Evolutionary conservation across 2,888 invertebrate species (phyloP).

Genomic region (Eilema griseolum): DNA sequence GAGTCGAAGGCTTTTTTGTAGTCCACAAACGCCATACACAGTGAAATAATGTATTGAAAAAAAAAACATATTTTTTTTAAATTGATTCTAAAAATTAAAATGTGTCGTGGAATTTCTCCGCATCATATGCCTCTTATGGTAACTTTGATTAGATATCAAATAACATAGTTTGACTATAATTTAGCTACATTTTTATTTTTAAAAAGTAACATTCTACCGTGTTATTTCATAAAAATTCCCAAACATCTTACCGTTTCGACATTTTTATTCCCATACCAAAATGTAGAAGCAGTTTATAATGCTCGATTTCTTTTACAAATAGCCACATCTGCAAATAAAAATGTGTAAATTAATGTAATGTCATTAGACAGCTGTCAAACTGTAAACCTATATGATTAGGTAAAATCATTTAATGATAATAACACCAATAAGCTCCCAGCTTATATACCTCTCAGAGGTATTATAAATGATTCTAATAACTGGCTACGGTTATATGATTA

Average conservation of each 20-base stretch:
- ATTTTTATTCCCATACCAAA: not conserved
- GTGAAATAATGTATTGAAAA: too few species aligned
- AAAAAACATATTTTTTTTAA: too few species aligned
- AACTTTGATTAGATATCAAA: too few species aligned
- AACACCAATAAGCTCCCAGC: not conserved
- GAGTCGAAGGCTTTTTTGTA: too few species aligned
- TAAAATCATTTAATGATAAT: slow-evolving; percentile 6
- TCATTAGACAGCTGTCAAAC: slow-evolving; percentile 5
- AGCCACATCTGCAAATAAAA: not conserved
- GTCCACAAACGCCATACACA: too few species aligned
- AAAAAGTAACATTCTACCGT: not conserved
- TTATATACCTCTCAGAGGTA: not conserved
- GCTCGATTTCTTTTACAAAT: not conserved
- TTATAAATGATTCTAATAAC: slow-evolving; percentile 14
- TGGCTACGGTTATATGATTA: slow-evolving; percentile 11
- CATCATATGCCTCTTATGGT: too few species aligned
- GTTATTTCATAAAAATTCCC: not conserved
- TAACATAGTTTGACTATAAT: too few species aligned
- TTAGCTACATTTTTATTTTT: too few species aligned
- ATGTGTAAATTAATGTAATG: not conserved
- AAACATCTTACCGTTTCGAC: not conserved
- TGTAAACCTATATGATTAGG: not conserved
- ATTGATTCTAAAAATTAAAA: too few species aligned
- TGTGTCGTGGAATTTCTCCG: too few species aligned
- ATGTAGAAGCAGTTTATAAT: not conserved